Evolutionary conservation across 2,113 vertebrate species (phyloP).

Genomic region (Melanerpes aurifrons): DNA sequence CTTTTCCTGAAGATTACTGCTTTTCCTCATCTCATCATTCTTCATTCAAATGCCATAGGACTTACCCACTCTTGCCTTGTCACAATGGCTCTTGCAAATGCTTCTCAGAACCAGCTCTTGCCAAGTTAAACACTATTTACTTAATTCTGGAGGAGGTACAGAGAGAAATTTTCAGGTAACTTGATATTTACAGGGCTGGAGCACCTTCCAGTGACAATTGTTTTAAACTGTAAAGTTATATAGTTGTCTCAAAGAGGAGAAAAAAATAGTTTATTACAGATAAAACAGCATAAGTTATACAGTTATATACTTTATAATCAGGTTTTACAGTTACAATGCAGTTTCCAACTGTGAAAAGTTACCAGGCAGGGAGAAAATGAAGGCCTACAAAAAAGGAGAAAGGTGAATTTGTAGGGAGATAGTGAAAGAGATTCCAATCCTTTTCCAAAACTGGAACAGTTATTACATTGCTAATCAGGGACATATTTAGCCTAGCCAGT

Average conservation of each 20-base stretch:
- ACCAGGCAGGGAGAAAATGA: background rate
- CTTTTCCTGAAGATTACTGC: background rate
- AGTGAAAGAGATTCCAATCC: background rate
- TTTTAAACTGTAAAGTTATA: background rate
- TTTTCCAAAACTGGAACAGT: background rate
- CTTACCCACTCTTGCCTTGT: background rate
- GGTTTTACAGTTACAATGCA: background rate
- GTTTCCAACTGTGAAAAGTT: background rate
- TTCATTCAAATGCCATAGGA: background rate
- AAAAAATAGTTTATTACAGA: background rate
- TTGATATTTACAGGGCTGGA: constrained; percentile 3
- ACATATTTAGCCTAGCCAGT: background rate
- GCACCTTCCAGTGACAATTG: background rate
- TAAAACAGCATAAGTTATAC: background rate
- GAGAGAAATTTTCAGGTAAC: constrained; percentile 10
- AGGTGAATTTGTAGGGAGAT: background rate
- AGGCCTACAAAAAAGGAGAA: background rate
- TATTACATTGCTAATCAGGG: background rate
- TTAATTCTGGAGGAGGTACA: background rate
- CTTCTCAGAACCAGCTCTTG: background rate
- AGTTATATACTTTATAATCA: background rate
- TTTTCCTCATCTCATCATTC: constrained; percentile 18
- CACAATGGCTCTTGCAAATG: background rate
- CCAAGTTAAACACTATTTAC: constrained; percentile 18
- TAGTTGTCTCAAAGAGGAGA: background rate